Evolutionary conservation across 1,140 invertebrate species (phyloP).

Genomic region (Ptiloglossa arizonensis): DNA sequence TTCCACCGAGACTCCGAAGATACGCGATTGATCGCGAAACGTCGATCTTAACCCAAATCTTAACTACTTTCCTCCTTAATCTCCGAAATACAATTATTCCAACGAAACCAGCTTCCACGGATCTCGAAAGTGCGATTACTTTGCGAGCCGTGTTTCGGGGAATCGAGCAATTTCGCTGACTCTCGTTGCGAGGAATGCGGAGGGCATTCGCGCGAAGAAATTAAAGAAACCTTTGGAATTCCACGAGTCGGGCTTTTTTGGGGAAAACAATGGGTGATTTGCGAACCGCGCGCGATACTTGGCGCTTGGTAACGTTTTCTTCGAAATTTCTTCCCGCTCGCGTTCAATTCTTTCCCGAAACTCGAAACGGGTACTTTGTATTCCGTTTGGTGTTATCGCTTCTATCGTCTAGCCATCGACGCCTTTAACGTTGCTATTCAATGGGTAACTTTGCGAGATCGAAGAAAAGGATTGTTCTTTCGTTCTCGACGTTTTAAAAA

Average conservation of each 20-base stretch:
- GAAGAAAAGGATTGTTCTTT: too few species aligned
- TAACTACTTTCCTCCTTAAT: too few species aligned
- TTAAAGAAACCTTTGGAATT: not conserved
- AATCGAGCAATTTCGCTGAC: not conserved
- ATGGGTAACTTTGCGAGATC: too few species aligned
- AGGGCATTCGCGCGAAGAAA: not conserved
- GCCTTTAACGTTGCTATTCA: too few species aligned
- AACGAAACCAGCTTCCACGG: too few species aligned
- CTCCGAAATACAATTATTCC: too few species aligned
- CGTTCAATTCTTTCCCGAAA: not conserved
- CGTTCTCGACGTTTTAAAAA: too few species aligned
- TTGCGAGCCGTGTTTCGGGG: not conserved
- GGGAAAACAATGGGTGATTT: conserved; percentile 10
- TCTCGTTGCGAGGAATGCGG: not conserved
- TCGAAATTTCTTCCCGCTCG: not conserved
- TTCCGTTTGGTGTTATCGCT: too few species aligned
- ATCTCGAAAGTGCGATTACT: too few species aligned
- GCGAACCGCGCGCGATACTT: not conserved
- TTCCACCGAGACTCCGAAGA: not conserved
- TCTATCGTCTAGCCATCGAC: too few species aligned
- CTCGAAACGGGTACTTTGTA: not conserved
- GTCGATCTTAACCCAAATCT: too few species aligned
- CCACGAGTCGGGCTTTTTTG: not conserved
- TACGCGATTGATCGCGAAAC: not conserved
- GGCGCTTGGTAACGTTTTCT: not conserved